Evolutionary conservation across 2,797 vertebrate species (phyloP).

Genomic region (Ataeniobius toweri): DNA sequence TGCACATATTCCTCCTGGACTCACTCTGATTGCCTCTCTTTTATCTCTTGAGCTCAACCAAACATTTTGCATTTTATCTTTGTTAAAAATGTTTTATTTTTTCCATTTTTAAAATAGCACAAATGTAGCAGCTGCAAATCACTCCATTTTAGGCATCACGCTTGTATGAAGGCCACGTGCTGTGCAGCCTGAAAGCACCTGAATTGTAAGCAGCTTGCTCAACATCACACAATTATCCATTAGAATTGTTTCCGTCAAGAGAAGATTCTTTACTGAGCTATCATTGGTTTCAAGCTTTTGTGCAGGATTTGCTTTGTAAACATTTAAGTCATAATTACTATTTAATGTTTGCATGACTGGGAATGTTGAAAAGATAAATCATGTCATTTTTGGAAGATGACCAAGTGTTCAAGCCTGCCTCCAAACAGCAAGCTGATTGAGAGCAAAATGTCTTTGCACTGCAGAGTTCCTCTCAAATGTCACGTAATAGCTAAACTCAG

Average conservation of each 20-base stretch:
- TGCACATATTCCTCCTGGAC: slow-evolving; percentile 32
- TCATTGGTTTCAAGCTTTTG: slow-evolving; percentile 11
- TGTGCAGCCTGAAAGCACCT: slow-evolving; percentile 43
- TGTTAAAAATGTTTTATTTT: slow-evolving; percentile 2
- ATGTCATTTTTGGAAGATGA: neutral
- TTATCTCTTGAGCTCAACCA: slow-evolving; percentile 48
- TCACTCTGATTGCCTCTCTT: slow-evolving; percentile 39
- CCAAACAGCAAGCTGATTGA: slow-evolving; percentile 11
- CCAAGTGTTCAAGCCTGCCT: slow-evolving; percentile 3
- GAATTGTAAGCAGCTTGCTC: slow-evolving; percentile 48
- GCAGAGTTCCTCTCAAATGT: neutral
- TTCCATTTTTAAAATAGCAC: slow-evolving; percentile 33
- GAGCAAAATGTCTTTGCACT: slow-evolving; percentile 8
- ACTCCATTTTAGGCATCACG: slow-evolving; percentile 32
- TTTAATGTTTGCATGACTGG: slow-evolving; percentile 9
- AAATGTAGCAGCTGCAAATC: slow-evolving; percentile 36
- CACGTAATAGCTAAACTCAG: slow-evolving; percentile 3
- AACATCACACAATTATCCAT: slow-evolving; percentile 42
- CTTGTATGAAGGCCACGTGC: slow-evolving; percentile 40
- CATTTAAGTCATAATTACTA: slow-evolving; percentile 22
- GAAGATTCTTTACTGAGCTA: slow-evolving; percentile 28
- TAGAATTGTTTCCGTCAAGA: slow-evolving; percentile 36
- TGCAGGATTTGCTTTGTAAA: slow-evolving; percentile 27
- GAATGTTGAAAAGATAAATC: slow-evolving; percentile 10
- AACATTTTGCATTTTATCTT: slow-evolving; percentile 51